Conservation (phyloP, 2,888 invertebrate genomes). For the Galeruca laticollis region DNA sequence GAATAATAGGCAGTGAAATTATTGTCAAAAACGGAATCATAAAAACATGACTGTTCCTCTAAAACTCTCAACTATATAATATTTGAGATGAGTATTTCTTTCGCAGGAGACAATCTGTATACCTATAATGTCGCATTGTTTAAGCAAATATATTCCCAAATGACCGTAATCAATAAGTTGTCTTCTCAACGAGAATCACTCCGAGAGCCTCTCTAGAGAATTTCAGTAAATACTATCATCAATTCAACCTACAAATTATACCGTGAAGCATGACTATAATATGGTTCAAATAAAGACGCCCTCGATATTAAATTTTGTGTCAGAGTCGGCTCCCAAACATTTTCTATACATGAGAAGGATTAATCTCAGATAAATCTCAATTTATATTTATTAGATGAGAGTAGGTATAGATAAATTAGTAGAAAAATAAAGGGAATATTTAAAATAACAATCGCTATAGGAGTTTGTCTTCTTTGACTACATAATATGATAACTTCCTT, state of each 20-base stretch:
- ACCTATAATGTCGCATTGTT: neutral
- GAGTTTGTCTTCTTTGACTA: too few species aligned
- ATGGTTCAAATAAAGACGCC: constrained; percentile 48
- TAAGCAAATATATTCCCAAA: constrained; percentile 10
- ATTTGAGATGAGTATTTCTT: neutral
- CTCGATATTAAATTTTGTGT: constrained; percentile 26
- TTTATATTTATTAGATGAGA: neutral
- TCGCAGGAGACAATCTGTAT: neutral
- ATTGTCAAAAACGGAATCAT: too few species aligned
- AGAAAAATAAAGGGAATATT: too few species aligned
- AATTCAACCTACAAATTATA: constrained; percentile 61
- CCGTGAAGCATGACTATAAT: constrained; percentile 57
- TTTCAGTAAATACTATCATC: constrained; percentile 60
- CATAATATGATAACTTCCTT: too few species aligned
- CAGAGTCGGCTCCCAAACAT: neutral
- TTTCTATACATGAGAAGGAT: neutral
- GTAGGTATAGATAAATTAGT: neutral
- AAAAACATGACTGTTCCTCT: neutral
- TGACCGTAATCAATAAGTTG: constrained; percentile 32
- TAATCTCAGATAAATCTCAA: neutral
- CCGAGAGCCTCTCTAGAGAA: constrained; percentile 51
- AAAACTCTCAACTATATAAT: too few species aligned
- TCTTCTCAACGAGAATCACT: constrained; percentile 44
- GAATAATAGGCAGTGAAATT: too few species aligned
- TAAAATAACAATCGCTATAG: too few species aligned